Base-by-base conservation (phyloP, 2,113 vertebrate species). In the Rissa tridactyla region DNA sequence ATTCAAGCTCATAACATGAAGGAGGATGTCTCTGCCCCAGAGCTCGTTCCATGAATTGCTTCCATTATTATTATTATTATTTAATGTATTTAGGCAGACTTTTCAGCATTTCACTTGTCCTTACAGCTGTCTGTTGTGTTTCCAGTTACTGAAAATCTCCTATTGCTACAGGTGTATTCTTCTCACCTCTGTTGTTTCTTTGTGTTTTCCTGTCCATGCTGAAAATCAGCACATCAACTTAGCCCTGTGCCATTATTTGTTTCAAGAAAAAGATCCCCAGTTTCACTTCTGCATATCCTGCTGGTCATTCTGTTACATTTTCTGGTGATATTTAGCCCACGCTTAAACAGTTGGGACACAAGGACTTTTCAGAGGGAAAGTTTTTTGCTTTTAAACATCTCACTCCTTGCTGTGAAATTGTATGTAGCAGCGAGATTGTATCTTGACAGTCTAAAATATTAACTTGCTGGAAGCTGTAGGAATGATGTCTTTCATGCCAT, bases 301-400 rank as follows among this genome's bases (percentile, higher is more conserved):
- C 26, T 40, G 14, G 9, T 46, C 2, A 4, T 58, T 84, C 54
- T 62, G 46, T 70, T 60, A 21, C 47, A 8, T 84, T 82, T 66
- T 58, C 40, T 51, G 20, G 17, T 93, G 25, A 2, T 91, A 3
- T 72, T 91, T 79, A 70, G 32, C n/a, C n/a, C 54, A 21, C 60
- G 11, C 70, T 92, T 76, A 21, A 76, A 57, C 47, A 76, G 26
- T 57, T 82, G 55, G 80, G 36, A 66, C 32, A 60, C 65, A 78
- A 94, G 36, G 40, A 30, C 32, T 60, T 79, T 84, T 64, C 81
- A 65, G 52, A 61, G 54, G 21, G 44, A 87, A 71, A 16, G 6
- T 42, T 92, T 93, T 96, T 27, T 61, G 60, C 73, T 69, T 90
- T 65, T 66, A 47, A 93, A 76, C 38, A 52, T 82, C 66, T 94